phyloP scores from a whole-genome alignment of 2,888 invertebrate genomes.

The Stenoptilia bipunctidactyla region DNA sequence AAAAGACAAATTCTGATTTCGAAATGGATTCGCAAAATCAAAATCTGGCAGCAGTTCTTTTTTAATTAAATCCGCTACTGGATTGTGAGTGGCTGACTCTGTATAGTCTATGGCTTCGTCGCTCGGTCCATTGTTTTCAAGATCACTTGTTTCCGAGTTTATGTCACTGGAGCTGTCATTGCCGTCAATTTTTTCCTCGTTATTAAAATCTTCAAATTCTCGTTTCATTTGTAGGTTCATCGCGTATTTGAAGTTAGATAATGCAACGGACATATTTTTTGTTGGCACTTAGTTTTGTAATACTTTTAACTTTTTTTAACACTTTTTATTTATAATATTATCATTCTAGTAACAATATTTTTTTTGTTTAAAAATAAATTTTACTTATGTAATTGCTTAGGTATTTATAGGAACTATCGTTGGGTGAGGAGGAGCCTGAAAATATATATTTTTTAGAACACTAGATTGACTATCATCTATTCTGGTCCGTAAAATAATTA shows the following conservation, averaged over 20 bases:
- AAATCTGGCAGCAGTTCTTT: constrained; percentile 63
- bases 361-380: constrained; percentile 60
- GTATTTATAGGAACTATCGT: constrained; percentile 73
- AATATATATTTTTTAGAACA: too few species aligned
- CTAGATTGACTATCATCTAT: too few species aligned
- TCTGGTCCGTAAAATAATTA: too few species aligned
- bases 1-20: constrained; percentile 48
- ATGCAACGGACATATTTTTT: constrained; percentile 48
- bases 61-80: constrained; percentile 61
- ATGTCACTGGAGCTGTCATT: constrained; percentile 53
- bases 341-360: constrained; percentile 22
- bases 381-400: constrained; percentile 56
- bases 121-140: constrained; percentile 46
- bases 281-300: constrained; percentile 20
- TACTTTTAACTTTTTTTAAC: neutral
- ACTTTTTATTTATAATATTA: constrained; percentile 34
- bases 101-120: constrained; percentile 45
- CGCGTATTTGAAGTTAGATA: constrained; percentile 49
- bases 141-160: constrained; percentile 54
- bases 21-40: constrained; percentile 53
- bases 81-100: constrained; percentile 51
- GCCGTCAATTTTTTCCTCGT: constrained; percentile 40
- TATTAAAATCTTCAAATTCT: constrained; percentile 49
- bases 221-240: constrained; percentile 59
- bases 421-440: constrained; percentile 63